Conservation (phyloP, 2,888 invertebrate species). For the Polymixis flavicincta region DNA sequence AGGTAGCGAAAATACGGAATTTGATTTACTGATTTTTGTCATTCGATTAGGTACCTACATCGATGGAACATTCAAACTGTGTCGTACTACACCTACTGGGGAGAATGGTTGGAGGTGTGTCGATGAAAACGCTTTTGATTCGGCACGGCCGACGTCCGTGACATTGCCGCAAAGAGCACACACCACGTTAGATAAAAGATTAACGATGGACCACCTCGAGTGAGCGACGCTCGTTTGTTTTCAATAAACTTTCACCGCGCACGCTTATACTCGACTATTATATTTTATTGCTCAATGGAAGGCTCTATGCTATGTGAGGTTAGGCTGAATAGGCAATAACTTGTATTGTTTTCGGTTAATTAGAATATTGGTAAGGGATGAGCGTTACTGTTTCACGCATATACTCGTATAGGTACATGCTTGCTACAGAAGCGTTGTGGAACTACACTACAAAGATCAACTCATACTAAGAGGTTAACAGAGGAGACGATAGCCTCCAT, state of each 20-base stretch:
- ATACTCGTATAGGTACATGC: not conserved
- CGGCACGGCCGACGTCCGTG: constrained; percentile 76
- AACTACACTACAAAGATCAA: not conserved
- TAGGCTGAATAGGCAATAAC: not conserved
- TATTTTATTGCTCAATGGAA: constrained; percentile 42
- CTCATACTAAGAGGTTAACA: not conserved
- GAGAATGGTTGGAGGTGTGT: constrained; percentile 71
- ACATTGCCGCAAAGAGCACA: constrained; percentile 76
- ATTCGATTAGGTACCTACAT: too few relatives aligned
- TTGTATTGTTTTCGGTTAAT: constrained; percentile 34
- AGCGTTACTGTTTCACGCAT: not conserved
- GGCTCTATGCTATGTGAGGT: constrained; percentile 29
- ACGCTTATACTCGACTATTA: constrained; percentile 40
- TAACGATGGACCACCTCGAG: constrained; percentile 83
- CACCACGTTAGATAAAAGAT: constrained; percentile 80
- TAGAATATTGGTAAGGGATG: not conserved
- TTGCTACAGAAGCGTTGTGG: not conserved
- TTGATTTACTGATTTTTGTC: not conserved
- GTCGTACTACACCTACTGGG: constrained; percentile 48
- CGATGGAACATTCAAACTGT: constrained; percentile 10
- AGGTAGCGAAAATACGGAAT: not conserved
- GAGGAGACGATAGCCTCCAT: too few relatives aligned
- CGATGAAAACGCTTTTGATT: constrained; percentile 72
- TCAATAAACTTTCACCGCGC: constrained; percentile 75
- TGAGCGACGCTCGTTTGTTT: constrained; percentile 74